Base-by-base conservation (phyloP, 2,888 invertebrate genomes). In the Stegophylla sp. region DNA sequence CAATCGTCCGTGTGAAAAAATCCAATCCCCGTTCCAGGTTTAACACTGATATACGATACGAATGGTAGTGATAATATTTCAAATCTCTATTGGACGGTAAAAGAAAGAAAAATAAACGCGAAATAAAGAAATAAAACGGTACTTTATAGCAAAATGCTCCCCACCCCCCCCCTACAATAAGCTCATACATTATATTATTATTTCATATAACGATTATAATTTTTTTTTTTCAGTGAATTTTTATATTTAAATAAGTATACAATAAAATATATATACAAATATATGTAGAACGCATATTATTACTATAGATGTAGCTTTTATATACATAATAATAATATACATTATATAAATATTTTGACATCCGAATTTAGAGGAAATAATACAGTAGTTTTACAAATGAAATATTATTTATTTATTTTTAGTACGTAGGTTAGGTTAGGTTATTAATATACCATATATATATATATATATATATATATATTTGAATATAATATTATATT, bases 321-420 rank as follows among this genome's bases (percentile, higher is more conserved):
- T 34, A 34, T 34, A 34, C 7, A 34, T 34, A 34, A 7, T 3
- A 3, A 51, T 51, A 15, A n/a, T n/a, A n/a, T n/a, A n/a, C n/a
- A n/a, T n/a, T 28, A 61, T 26, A 45, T 45, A 45, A 20, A 53
- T n/a, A n/a, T 7, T 34, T 34, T 56, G 9, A 53, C 53, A 53
- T 53, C 53, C 53, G 53, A 53, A 20, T 53, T 17, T 53, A 53
- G 53, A 53, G 53, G 20, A 53, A 53, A n/a, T n/a, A n/a, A 56
- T 20, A 20, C 23, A 56, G n/a, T 56, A 56, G 53, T n/a, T 53
- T 20, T 20, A 56, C 56, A 20, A 20, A 56, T 56, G 56, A 12
- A 5, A 20, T 56, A 20, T 56, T 56, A 20, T 56, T 56, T 20
- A 20, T 56, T 56, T 9, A 28, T 34, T 34, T 17, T 34, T 28